Percentiles rank a stretch among this genome's conserved stretches.
Conservation (phyloP, 2,888 invertebrate genomes). For the Panorpa germanica region DNA sequence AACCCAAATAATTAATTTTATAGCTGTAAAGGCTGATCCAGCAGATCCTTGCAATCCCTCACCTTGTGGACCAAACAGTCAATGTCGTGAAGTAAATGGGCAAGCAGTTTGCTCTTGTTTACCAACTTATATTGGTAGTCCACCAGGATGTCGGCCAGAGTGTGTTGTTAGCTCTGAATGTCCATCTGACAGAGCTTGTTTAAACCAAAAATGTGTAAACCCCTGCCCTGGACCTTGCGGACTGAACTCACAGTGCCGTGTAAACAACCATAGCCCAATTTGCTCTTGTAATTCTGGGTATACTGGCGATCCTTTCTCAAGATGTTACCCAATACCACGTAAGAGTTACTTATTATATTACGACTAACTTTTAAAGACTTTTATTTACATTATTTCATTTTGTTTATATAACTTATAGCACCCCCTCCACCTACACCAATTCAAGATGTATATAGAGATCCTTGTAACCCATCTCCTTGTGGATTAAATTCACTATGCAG, state of each 20-base stretch:
- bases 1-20: conserved; percentile 2
- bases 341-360: conserved; percentile 16
- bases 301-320: conserved; percentile 49
- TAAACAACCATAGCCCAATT: conserved; percentile 60
- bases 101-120: conserved; percentile 61
- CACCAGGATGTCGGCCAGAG: conserved; percentile 60
- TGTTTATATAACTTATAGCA: conserved; percentile 12
- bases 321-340: conserved; percentile 35
- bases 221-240: conserved; percentile 60
- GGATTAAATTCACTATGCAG: conserved; percentile 45
- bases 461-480: conserved; percentile 51
- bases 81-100: conserved; percentile 48
- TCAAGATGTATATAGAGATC: conserved; percentile 26
- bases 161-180: conserved; percentile 66
- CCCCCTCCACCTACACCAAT: conserved; percentile 15
- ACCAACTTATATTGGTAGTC: conserved; percentile 49
- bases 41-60: conserved; percentile 45
- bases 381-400: no score
- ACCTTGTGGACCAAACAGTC: conserved; percentile 58
- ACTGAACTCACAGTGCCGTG: conserved; percentile 44
- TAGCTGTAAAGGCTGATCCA: conserved; percentile 14
- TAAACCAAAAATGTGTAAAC: conserved; percentile 55
- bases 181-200: conserved; percentile 46
- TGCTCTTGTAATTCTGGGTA: conserved; percentile 45
- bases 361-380: no score